Evolutionary conservation across 2,888 invertebrate species (phyloP), one percentile per base, ranked within the genome.

Genomic region (Pheosia gnoma): DNA sequence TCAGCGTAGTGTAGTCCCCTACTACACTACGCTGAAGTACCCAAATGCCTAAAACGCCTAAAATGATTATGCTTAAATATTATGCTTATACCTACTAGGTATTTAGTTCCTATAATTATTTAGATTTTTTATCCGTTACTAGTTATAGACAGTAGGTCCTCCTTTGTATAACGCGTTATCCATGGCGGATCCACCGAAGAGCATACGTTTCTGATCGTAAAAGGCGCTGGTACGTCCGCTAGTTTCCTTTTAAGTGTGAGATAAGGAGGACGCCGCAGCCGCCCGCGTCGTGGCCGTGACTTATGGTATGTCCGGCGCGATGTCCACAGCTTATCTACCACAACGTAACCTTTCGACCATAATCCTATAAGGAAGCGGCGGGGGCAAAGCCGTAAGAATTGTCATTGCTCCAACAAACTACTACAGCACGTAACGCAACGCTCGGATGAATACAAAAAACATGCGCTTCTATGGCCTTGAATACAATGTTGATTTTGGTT

Each of bases 181-280:
- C 4, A 11, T n/a, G 47, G 47, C 47, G 47, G 47, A 5, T 4
- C n/a, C n/a, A n/a, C 9, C n/a, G 84, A 84, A 81, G 79, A 71
- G 79, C 77, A 72, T 79, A 86, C 83, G 82, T 82, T 77, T 77
- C 78, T 78, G 85, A 86, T 88, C 86, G 84, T 88, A 86, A 90
- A 25, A 89, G 84, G 36, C 53, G 53, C 5, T 13, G 39, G 5
- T 55, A 86, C 86, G 84, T 83, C 25, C 84, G 84, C 89, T 87
- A 89, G 90, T 89, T 90, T 89, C 89, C 89, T 90, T 90, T 87
- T 89, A 89, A 88, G 88, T 77, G 77, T 70, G 73, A 86, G 90
- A 90, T 90, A 90, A 91, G 86, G 83, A 80, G 85, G 74, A 74
- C 75, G 75, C 75, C 64, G 52, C 60, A 49, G 79, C 77, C 82